Base-by-base conservation (phyloP, 1,140 invertebrate genomes). In the Ceratosolen solmsi region DNA sequence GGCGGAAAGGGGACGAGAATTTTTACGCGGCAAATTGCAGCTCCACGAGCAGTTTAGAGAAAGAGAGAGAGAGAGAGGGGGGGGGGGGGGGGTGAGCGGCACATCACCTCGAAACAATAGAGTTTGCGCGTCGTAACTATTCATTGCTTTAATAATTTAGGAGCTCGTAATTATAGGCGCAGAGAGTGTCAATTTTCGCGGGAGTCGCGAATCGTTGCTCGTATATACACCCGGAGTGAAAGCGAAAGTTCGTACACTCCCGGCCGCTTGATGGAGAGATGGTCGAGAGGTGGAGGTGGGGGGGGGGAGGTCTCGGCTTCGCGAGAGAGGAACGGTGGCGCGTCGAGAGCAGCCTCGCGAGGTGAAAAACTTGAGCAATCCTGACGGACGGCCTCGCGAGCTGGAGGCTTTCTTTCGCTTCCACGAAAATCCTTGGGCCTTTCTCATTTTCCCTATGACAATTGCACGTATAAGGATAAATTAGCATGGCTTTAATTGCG, bases 171-270 rank as follows among this genome's bases (percentile, higher is more conserved):
- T 76, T 36, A 36, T n/a, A 25, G 80, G 8, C 20, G 46, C 49
- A 51, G 60, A 54, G 58, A 82, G 73, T 76, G 73, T 77, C 73
- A 82, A 82, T 82, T 77, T 82, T 77, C 80, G 74, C 73, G 74
- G 9, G 60, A 58, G 49, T 63, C 79, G 74, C 74, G 46, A 65
- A 27, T 68, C 63, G 79, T 27, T 1, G 60, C 79, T 41, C 49
- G 78, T 76, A 68, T 72, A 51, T 81, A 30, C 49, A 51, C 60
- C 30, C 9, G 36, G 63, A 79, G 77, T 75, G 80, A 76, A 76
- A 81, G 80, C 49, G 80, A 76, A 33, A 71, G 54, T 33, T 46
- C 58, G 70, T 11, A 11, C 36, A 13, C 25, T 63, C 17, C 25
- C 36, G 33, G 27, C 0, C 38, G 73, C 11, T 4, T 3, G 13